Evolutionary conservation across 2,888 invertebrate genomes (phyloP), one percentile per base, ranked within the genome.

Genomic region (Drosophila pegasa): DNA sequence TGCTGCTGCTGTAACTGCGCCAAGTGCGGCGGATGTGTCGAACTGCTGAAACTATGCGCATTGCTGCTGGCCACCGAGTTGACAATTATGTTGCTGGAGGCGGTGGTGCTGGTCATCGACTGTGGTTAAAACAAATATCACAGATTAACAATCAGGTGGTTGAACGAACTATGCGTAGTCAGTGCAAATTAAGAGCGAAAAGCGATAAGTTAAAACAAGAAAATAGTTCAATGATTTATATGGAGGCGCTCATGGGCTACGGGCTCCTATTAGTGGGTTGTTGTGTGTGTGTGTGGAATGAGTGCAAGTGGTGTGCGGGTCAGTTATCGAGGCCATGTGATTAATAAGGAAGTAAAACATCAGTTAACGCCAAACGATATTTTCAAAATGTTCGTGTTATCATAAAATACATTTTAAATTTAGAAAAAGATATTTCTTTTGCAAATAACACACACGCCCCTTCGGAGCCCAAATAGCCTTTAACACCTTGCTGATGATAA

Each of bases 11-110:
- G 88, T 16, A 87, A 87, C 40, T 90, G 90, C 29, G 80, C 77
- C 60, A 84, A 82, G 50, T 71, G 91, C n/a, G 85, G 85, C 45
- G 89, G 89, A 33, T 88, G 86, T 31, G 83, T 65, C 9, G 84
- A 78, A 51, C 88, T 89, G 62, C 64, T 65, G 35, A 88, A 90
- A 71, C 89, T 90, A 35, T 85, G 86, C 45, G 92, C 87, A 85
- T 91, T 91, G 66, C 90, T 88, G 69, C 90, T 87, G 51, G 91
- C 90, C 68, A 92, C 91, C 62, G 92, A 92, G 86, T 92, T 92
- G 33, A 92, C 92, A 75, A 92, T 91, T 69, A 92, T 91, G 85
- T 89, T 92, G 76, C 90, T 92, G 47, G 88, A 64, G 50, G 90
- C 80, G 64, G 91, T 90, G 38, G 91, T 90, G 57, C 87, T 89